phyloP scores from a whole-genome alignment of 2,797 vertebrate genomes.

The Australoheros facetus region DNA sequence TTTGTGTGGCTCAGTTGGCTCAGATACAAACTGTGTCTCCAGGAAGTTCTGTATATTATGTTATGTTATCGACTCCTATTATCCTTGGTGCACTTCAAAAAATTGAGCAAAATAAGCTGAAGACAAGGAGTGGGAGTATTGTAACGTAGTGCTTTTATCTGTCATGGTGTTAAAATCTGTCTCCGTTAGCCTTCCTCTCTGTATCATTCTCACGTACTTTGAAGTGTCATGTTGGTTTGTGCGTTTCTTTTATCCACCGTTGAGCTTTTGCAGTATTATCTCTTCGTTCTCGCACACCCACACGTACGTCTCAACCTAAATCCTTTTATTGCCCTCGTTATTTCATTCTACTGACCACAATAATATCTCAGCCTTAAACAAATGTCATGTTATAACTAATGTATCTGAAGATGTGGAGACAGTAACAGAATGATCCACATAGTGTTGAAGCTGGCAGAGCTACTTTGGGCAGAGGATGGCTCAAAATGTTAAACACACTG shows the following conservation, averaged over 20 bases:
- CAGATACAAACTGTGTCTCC: background rate
- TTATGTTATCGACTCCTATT: background rate
- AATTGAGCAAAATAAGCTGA: background rate
- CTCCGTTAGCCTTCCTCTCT: conserved; percentile 15
- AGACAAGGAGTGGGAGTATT: conserved; percentile 30
- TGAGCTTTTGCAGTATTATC: conserved; percentile 3
- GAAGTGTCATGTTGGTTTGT: conserved; percentile 37
- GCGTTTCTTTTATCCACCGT: conserved; percentile 36
- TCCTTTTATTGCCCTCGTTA: background rate
- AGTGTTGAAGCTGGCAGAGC: background rate
- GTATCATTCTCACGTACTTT: conserved; percentile 14
- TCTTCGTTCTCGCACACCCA: background rate
- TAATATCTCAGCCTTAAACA: background rate
- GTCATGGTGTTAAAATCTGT: conserved; percentile 24
- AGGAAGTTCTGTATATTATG: background rate
- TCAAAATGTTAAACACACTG: background rate
- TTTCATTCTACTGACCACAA: background rate
- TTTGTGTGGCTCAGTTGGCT: background rate
- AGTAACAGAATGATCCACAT: background rate
- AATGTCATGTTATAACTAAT: background rate
- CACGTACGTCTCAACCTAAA: background rate
- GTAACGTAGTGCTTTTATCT: conserved; percentile 39
- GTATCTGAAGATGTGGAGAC: background rate
- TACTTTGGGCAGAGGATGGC: rapidly evolving
- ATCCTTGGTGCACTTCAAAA: background rate